Base-by-base conservation (phyloP, 1,140 invertebrate species). In the Aphelenchoides fujianensis region DNA sequence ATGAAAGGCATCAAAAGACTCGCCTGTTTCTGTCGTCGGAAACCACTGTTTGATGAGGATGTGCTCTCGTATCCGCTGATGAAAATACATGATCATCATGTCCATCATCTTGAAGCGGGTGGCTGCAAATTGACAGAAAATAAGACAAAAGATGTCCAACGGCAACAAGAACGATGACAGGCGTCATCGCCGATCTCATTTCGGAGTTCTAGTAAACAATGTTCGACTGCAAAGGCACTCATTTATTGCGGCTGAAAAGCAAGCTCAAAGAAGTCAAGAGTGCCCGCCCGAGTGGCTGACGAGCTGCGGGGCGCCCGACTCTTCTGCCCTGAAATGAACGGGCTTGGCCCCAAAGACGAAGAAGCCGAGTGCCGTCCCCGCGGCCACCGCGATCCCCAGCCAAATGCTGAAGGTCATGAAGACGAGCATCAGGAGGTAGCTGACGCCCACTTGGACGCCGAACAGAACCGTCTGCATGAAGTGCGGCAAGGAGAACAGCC, bases 331-430 rank as follows among this genome's bases (percentile, higher is more conserved):
- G 5, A 59, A 59, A 19, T 34, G 28, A 1, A 35, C 32, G 1
- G 63, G 63, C 34, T 3, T 34, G 0, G 63, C 63, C 0, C 93
- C 93, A 84, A 96, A 96, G 34, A 93, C 86, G 85, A 96, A 96
- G 85, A 94, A 96, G 1, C 94, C 94, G 16, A 91, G 86, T 0
- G 90, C 92, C 2, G 92, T 90, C 2, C 94, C 94, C 2, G 94
- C 81, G 0, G 93, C 89, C 16, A 96, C 90, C 1, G 91, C 91
- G 30, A 94, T 74, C 81, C 93, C 94, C 28, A 96, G 88, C 91
- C 92, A 96, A 19, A 91, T 89, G 83, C 95, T 95, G 88, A 94
- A 97, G 0, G 93, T 96, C 94, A 97, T 97, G 86, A 96, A 95
- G 68, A 95, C 91, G 85, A 97, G 86, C 94, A 97, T 97, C n/a